Base-by-base conservation (phyloP, 1,140 invertebrate genomes). In the Luehdorfia chinensis region DNA sequence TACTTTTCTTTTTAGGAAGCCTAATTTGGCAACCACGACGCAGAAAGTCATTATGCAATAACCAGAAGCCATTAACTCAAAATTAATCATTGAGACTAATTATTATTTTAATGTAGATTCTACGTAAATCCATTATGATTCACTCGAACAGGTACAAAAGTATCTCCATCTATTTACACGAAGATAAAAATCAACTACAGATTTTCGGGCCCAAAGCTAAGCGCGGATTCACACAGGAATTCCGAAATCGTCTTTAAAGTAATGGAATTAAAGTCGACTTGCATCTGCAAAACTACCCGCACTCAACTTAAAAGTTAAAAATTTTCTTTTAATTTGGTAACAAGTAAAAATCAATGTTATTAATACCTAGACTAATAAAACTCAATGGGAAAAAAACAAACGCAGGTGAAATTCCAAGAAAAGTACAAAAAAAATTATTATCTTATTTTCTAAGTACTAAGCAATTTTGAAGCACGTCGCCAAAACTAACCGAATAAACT, bases 91-190 rank as follows among this genome's bases (percentile, higher is more conserved):
- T n/a, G n/a, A n/a, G n/a, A n/a, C n/a, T n/a, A n/a, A n/a, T n/a
- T n/a, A n/a, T n/a, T n/a, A n/a, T n/a, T n/a, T n/a, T n/a, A n/a
- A n/a, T n/a, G n/a, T n/a, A n/a, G n/a, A n/a, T n/a, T n/a, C n/a
- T n/a, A n/a, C n/a, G 37, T 56, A 28, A 59, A 59, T 55, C 46
- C 62, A 51, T 59, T 63, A 66, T 61, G 51, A 62, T 66, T 66
- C 66, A 61, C 55, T 66, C 62, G 50, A 73, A 70, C 79, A 84
- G 79, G 79, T 84, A 84, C 79, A 80, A 77, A 79, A 75, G 75
- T 80, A 77, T 80, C 58, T 56, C 48, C 47, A 61, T 72, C 66
- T 79, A 73, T 76, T 64, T 74, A 76, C 66, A 75, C 63, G 62
- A 70, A 62, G 54, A 55, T 47, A 66, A 57, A 66, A 62, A 66